A percentile compares a stretch with the other conserved stretches of the same genome.
Evolutionary conservation across 2,888 invertebrate species (phyloP).

Genomic region (Philonicus albiceps): DNA sequence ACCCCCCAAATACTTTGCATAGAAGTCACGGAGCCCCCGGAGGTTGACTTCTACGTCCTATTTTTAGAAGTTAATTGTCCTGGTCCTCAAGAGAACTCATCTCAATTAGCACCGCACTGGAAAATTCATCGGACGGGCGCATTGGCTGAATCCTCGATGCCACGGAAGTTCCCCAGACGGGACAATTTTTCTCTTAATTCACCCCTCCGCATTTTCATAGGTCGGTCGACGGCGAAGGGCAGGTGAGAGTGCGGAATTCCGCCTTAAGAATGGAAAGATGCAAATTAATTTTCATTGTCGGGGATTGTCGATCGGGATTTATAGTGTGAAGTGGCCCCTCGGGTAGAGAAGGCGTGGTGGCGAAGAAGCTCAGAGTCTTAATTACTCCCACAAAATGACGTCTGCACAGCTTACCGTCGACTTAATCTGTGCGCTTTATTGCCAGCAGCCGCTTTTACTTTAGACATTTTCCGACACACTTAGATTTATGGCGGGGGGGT

Average conservation of each 20-base stretch:
- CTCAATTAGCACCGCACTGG: slow-evolving; percentile 10
- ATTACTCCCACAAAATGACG: slow-evolving; percentile 22
- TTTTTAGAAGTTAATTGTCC: slow-evolving; percentile 23
- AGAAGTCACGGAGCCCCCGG: background rate
- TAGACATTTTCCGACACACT: background rate
- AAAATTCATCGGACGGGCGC: background rate
- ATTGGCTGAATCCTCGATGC: background rate
- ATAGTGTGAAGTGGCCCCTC: background rate
- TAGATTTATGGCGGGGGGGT: slow-evolving; percentile 16
- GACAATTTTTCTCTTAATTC: background rate
- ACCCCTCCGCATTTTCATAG: background rate
- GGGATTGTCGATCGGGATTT: slow-evolving; percentile 5
- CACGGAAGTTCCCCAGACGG: background rate
- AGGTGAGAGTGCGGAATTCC: background rate
- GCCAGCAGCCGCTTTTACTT: background rate
- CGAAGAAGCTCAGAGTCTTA: background rate
- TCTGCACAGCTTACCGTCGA: slow-evolving; percentile 4
- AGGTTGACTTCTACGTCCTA: background rate
- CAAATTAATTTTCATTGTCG: slow-evolving; percentile 28
- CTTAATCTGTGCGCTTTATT: background rate
- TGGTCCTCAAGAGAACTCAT: background rate
- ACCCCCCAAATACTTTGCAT: background rate
- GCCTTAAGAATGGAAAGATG: slow-evolving; percentile 19
- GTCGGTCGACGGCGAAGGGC: background rate
- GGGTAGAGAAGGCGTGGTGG: background rate